These are phyloP conservation scores for Lathamus discolor DNA, from an alignment of 2,113 vertebrate species.

Conservation along the genomic window DNA sequence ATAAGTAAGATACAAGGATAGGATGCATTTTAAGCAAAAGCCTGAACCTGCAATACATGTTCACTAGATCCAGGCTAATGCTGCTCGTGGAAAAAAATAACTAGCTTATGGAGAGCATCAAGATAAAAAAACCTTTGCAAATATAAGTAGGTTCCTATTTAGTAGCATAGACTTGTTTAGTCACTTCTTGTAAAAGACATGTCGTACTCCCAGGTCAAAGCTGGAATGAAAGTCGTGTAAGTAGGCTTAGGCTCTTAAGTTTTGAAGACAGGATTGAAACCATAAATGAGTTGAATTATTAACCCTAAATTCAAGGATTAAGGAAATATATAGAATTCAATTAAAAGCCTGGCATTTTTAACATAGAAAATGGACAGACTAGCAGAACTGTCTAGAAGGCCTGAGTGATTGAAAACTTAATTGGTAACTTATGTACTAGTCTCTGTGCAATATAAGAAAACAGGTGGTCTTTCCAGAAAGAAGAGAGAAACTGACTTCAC, in stretches of 20 bases:
- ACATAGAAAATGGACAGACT: background rate
- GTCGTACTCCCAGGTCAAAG: background rate
- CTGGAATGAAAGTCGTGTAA: background rate
- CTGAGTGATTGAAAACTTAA: background rate
- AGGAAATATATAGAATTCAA: background rate
- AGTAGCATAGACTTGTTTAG: background rate
- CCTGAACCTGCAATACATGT: background rate
- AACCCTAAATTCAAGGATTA: background rate
- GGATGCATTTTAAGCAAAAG: background rate
- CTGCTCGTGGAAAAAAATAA: background rate
- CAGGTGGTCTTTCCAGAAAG: background rate
- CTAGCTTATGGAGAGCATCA: accelerated
- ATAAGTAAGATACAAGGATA: background rate
- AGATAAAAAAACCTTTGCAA: background rate
- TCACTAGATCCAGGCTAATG: background rate
- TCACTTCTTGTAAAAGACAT: accelerated
- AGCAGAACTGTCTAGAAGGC: background rate
- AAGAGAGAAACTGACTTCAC: background rate
- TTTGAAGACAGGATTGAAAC: background rate
- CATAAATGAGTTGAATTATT: background rate
- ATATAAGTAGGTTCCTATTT: background rate
- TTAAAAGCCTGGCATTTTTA: background rate
- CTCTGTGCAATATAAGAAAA: background rate
- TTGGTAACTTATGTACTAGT: background rate
- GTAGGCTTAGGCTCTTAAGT: background rate